phyloP scores from a whole-genome alignment of 2,113 vertebrate genomes.

The Hemicordylus capensis region DNA sequence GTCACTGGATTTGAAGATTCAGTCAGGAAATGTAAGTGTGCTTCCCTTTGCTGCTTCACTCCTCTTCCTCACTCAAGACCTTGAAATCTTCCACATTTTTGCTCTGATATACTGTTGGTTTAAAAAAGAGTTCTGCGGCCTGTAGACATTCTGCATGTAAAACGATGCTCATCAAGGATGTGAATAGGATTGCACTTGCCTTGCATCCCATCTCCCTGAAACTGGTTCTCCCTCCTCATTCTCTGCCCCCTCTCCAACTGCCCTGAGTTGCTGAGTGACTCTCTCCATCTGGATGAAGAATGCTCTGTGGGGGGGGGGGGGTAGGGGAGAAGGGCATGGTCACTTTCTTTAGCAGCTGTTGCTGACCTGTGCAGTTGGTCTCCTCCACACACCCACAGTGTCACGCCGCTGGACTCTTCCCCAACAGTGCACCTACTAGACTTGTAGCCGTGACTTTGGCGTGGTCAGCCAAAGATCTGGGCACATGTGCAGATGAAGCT shows the following conservation, averaged over 20 bases:
- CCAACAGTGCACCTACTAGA: too few relatives aligned
- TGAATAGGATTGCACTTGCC: neutral
- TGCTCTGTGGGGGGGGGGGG: too few relatives aligned
- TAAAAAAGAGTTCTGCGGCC: too few relatives aligned
- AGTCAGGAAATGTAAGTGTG: slow-evolving; percentile 88
- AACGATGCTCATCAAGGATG: neutral
- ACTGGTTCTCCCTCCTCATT: neutral
- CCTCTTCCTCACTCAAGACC: neutral
- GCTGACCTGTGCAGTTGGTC: neutral
- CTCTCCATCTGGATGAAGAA: too few relatives aligned
- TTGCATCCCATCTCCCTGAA: neutral
- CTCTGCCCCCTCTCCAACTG: neutral
- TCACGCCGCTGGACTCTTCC: neutral
- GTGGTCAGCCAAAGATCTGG: too few relatives aligned
- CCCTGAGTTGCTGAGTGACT: neutral
- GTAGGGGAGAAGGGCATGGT: too few relatives aligned
- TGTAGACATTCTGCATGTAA: neutral
- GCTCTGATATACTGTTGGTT: too few relatives aligned
- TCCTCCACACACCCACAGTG: too few relatives aligned
- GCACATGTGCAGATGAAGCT: too few relatives aligned
- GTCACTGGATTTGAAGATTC: slow-evolving; percentile 93
- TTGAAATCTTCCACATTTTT: neutral
- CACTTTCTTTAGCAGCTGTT: neutral
- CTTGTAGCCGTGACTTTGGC: too few relatives aligned
- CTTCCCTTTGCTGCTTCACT: neutral